A percentile compares a stretch with the other conserved stretches of the same genome.
Evolutionary conservation across 2,888 invertebrate genomes (phyloP).

Genomic region (Trisateles emortualis): DNA sequence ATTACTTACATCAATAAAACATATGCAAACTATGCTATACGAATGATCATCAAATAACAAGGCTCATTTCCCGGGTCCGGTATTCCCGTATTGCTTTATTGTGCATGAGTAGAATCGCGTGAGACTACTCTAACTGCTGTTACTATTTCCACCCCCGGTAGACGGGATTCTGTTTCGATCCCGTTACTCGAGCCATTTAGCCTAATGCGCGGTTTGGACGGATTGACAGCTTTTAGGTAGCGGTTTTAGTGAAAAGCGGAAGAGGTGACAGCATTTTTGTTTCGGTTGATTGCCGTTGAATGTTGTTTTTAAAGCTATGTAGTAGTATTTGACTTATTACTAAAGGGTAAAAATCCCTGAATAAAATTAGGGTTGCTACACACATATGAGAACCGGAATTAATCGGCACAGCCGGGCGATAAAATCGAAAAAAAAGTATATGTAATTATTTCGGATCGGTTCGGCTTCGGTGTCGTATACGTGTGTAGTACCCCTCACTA

Average conservation of each 20-base stretch:
- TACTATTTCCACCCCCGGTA: slow-evolving; percentile 77
- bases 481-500: too few relatives aligned
- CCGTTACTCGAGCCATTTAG: slow-evolving; percentile 83
- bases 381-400: too few relatives aligned
- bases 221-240: slow-evolving; percentile 73
- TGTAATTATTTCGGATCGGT: too few relatives aligned
- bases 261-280: background rate
- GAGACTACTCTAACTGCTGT: slow-evolving; percentile 57
- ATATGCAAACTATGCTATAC: slow-evolving; percentile 37
- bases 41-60: slow-evolving; percentile 68
- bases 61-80: slow-evolving; percentile 71
- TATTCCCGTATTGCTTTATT: slow-evolving; percentile 77
- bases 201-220: slow-evolving; percentile 83
- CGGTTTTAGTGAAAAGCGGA: slow-evolving; percentile 14
- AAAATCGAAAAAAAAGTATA: too few relatives aligned
- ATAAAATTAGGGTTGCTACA: too few relatives aligned
- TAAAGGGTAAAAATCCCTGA: too few relatives aligned
- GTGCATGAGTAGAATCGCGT: slow-evolving; percentile 70
- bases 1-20: slow-evolving; percentile 16
- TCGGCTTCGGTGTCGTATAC: too few relatives aligned
- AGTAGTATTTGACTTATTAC: too few relatives aligned
- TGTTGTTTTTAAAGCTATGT: too few relatives aligned
- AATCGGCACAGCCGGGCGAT: too few relatives aligned
- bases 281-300: too few relatives aligned
- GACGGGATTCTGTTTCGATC: slow-evolving; percentile 42